Conservation (phyloP, 2,797 vertebrate genomes). For the Lacerta agilis region DNA sequence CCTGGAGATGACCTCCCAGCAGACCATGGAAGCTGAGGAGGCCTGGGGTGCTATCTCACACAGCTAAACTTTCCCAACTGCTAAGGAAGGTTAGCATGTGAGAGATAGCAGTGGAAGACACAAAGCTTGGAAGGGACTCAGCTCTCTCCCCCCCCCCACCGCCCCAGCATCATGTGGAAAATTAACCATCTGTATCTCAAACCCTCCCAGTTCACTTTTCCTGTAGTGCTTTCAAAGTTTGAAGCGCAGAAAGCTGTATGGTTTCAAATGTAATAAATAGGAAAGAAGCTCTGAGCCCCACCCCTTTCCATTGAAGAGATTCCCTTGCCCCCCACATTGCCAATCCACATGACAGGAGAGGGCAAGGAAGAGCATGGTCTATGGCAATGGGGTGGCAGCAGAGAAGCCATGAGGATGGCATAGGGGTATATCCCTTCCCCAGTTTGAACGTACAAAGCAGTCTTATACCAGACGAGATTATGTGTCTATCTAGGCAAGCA, state of each 20-base stretch:
- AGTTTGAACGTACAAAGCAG: neutral
- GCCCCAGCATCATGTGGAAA: neutral
- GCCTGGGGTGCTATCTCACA: neutral
- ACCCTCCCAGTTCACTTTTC: neutral
- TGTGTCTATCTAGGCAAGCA: neutral
- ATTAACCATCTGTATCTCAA: neutral
- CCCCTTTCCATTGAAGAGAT: neutral
- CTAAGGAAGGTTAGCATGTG: neutral
- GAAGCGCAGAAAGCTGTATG: neutral
- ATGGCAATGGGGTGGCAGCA: neutral
- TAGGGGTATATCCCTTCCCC: too few species aligned
- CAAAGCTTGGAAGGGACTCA: neutral
- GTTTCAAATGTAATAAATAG: neutral
- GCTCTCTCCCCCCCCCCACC: neutral
- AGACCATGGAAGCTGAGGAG: too few species aligned
- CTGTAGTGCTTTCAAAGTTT: neutral
- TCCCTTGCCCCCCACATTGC: neutral
- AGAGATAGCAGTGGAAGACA: neutral
- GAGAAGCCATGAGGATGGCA: too few species aligned
- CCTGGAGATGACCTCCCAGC: neutral
- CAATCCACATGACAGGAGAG: neutral
- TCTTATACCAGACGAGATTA: neutral
- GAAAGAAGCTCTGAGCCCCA: neutral
- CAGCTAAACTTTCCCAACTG: neutral
- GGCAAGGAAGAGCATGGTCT: neutral